Base-by-base conservation (phyloP, 2,888 invertebrate genomes). In the Cynaeus angustus region DNA sequence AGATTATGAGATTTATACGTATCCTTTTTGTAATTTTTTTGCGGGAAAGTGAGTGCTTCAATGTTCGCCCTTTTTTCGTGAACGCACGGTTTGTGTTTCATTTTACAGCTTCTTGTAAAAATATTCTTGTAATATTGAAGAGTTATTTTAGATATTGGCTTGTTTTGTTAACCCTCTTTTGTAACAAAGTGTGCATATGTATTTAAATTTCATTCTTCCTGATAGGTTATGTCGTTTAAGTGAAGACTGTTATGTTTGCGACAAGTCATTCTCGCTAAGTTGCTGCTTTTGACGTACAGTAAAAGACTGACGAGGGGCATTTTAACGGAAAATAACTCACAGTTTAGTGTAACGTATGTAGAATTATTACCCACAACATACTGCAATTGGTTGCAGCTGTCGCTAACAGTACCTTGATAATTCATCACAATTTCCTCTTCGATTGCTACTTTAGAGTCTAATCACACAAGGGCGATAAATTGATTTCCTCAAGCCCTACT, bases 351-450 rank as follows among this genome's bases (percentile, higher is more conserved):
- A 56, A 56, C 59, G 46, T 59, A 61, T 61, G 37, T 61, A 61
- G 38, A 61, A 61, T 61, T 50, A 61, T 61, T 48, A 16, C 16
- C 61, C 21, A 38, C 46, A 59, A 59, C 50, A 61, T 48, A 38
- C 12, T 50, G 61, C 48, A 61, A 61, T 61, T 37, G 61, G 61
- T 61, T 61, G 61, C 61, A 61, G 61, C 61, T 61, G 61, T 50
- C 50, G 61, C 38, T 21, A 45, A 9, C 50, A 61, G 37, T 50
- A 48, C 21, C 48, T 61, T 61, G 48, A 50, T 61, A 61, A 61
- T 61, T 46, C 59, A 50, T 50, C 61, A 50, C 38, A 48, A 50
- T 61, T 61, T 61, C 61, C 50, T 26, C 61, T 12, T 50, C 50
- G 50, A 50, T 61, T 61, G 61, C 61, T 50, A 61, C 61, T 50